Evolutionary conservation across 64 coral and sea anemone species (phyloP).

Genomic region (Stichodactyla mertensii): DNA sequence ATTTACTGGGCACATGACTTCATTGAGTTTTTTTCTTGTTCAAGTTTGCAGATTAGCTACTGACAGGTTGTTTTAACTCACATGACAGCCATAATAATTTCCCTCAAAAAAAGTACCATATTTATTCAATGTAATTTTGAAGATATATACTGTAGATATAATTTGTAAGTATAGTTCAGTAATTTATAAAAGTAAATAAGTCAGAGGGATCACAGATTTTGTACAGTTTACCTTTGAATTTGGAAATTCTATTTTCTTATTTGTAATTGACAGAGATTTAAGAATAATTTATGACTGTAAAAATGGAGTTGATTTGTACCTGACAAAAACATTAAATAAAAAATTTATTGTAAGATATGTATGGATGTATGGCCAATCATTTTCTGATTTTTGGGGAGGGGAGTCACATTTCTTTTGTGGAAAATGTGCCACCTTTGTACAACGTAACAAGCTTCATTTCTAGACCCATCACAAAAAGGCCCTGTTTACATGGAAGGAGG

Average conservation of each 20-base stretch:
- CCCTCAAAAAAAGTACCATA: background rate
- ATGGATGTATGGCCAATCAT: background rate
- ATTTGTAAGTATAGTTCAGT: background rate
- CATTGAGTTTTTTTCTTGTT: too few relatives aligned
- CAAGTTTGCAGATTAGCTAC: too few relatives aligned
- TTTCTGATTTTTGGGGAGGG: background rate
- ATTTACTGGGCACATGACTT: too few relatives aligned
- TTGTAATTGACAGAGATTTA: constrained; percentile 12
- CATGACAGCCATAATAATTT: background rate
- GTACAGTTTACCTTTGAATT: constrained; percentile 10
- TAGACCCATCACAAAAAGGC: too few relatives aligned
- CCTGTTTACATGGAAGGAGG: too few relatives aligned
- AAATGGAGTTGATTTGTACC: background rate
- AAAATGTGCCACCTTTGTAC: too few relatives aligned
- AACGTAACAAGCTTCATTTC: too few relatives aligned
- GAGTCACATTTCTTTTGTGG: too few relatives aligned
- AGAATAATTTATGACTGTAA: constrained; percentile 20
- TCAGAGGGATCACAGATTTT: background rate
- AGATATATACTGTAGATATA: constrained; percentile 15
- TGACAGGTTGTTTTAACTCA: background rate
- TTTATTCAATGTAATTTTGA: constrained; percentile 13
- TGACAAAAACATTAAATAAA: constrained; percentile 22
- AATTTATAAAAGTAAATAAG: background rate
- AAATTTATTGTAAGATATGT: background rate
- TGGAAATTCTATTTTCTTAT: constrained; percentile 17